phyloP scores from a whole-genome alignment of 2,888 invertebrate species.

The Gonocerus acuteangulatus region DNA sequence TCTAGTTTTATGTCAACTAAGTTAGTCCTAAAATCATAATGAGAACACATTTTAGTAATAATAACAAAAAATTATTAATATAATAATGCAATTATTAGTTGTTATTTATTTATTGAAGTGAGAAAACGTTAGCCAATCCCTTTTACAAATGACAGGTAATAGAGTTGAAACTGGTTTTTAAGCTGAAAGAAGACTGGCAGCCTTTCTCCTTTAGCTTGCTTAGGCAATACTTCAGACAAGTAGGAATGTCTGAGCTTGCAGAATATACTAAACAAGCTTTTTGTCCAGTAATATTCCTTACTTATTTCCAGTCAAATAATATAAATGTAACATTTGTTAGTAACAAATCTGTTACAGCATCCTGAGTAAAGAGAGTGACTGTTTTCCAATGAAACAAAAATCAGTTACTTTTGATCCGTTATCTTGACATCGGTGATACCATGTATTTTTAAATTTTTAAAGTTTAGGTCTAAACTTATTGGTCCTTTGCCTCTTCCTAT shows the following conservation, averaged over 20 bases:
- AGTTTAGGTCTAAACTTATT: constrained; percentile 28
- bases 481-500: constrained; percentile 31
- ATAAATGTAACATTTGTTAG: too few relatives aligned
- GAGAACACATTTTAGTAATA: neutral
- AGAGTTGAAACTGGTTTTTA: constrained; percentile 14
- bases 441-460: constrained; percentile 33
- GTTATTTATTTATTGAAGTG: too few relatives aligned
- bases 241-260: neutral
- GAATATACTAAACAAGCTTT: too few relatives aligned
- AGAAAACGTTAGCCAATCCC: neutral
- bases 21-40: constrained; percentile 23
- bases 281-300: too few relatives aligned
- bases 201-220: constrained; percentile 22
- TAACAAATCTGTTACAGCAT: neutral
- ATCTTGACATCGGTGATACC: constrained; percentile 33
- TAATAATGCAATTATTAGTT: neutral
- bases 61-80: neutral
- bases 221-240: constrained; percentile 9
- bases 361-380: neutral
- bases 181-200: constrained; percentile 4
- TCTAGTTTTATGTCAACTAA: constrained; percentile 24
- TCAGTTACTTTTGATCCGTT: constrained; percentile 27
- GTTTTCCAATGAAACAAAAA: neutral
- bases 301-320: too few relatives aligned
- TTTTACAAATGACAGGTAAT: constrained; percentile 1